phyloP scores from a whole-genome alignment of 2,113 vertebrate species.

The Amphiprion ocellaris region DNA sequence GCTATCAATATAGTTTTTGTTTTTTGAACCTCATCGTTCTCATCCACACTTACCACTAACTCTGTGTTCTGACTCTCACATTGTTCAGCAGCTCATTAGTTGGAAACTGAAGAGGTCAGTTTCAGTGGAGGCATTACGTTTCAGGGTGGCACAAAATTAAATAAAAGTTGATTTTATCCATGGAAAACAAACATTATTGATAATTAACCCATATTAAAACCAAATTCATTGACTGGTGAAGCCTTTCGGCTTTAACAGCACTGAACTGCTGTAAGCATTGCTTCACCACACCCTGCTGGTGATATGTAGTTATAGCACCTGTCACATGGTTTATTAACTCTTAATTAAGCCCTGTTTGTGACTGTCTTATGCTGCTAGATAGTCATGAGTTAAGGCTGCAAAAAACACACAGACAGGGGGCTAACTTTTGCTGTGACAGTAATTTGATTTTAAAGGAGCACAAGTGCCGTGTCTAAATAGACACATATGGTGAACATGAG shows the following conservation, averaged over 20 bases:
- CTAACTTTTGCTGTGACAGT: too few species aligned
- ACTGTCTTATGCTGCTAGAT: not conserved
- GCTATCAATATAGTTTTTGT: not conserved
- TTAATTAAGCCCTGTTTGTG: too few species aligned
- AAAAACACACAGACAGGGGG: too few species aligned
- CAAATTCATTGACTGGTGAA: too few species aligned
- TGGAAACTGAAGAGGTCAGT: not conserved
- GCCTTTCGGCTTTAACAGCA: not conserved
- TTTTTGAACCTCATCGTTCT: not conserved
- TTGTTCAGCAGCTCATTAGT: not conserved
- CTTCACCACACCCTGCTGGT: not conserved
- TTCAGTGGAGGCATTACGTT: not conserved
- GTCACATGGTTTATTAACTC: not conserved
- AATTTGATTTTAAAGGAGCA: not conserved
- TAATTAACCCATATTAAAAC: not conserved
- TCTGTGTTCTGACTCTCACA: not conserved
- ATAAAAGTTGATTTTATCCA: not conserved
- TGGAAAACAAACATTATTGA: not conserved
- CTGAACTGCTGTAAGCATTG: not conserved
- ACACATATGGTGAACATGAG: constrained; percentile 12
- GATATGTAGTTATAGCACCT: not conserved
- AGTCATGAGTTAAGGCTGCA: not conserved
- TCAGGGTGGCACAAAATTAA: not conserved
- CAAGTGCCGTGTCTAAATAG: not conserved
- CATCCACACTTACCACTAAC: not conserved